Conservation (phyloP, 1,140 invertebrate genomes). For the Pseudomyrmex flavicornis region DNA sequence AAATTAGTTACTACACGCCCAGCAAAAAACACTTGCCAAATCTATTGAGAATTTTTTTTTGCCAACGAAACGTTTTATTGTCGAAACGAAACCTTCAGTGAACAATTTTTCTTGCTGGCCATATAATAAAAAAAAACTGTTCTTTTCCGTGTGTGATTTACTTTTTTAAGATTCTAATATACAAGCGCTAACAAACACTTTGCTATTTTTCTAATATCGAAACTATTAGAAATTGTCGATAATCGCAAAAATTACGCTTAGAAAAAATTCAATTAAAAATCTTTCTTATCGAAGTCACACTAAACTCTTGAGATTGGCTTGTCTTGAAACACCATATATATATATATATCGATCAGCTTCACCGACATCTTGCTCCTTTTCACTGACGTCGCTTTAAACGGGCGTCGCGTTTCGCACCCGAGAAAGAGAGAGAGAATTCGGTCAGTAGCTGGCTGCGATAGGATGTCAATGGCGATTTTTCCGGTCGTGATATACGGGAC, state of each 20-base stretch:
- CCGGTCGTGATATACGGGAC: slow-evolving; percentile 30
- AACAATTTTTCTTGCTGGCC: no score
- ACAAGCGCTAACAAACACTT: no score
- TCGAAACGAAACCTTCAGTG: no score
- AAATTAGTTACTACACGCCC: no score
- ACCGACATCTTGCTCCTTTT: neutral
- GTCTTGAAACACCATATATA: neutral
- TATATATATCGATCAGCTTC: neutral
- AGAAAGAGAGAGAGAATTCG: slow-evolving; percentile 38
- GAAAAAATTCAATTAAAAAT: neutral
- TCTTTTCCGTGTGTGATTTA: no score
- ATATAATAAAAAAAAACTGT: no score
- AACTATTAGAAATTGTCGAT: neutral
- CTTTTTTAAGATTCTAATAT: no score
- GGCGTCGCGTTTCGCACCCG: slow-evolving; percentile 13
- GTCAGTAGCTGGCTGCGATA: slow-evolving; percentile 36
- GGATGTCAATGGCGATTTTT: slow-evolving; percentile 63
- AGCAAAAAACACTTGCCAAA: no score
- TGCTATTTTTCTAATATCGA: neutral
- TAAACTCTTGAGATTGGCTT: neutral
- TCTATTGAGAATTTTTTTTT: no score
- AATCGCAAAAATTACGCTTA: neutral
- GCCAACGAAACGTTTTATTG: no score
- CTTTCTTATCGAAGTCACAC: neutral
- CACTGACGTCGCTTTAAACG: neutral